Conservation (phyloP, 2,888 invertebrate genomes). For the Chrysolina haemoptera region DNA sequence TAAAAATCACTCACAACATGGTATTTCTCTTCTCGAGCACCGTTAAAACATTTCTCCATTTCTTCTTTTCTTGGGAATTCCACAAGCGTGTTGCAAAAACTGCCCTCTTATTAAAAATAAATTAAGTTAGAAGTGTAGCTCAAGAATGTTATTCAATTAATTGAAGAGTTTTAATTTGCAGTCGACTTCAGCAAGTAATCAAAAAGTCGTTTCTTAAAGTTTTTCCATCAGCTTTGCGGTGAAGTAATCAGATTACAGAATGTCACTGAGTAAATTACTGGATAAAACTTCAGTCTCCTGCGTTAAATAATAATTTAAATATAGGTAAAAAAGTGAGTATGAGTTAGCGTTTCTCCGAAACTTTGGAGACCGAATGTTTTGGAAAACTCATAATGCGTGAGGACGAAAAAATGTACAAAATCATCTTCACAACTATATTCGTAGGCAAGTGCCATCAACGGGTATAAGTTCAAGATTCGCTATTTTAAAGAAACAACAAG, state of each 20-base stretch:
- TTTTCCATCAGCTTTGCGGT: constrained; percentile 23
- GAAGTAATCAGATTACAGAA: constrained; percentile 22
- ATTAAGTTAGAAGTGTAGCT: constrained; percentile 27
- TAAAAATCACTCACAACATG: too few species aligned
- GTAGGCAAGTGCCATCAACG: too few species aligned
- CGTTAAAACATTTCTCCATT: constrained; percentile 11
- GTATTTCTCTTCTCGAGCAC: not conserved
- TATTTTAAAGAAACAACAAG: too few species aligned
- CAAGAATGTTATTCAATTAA: constrained; percentile 27
- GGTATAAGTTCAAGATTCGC: too few species aligned
- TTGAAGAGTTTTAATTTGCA: constrained; percentile 29
- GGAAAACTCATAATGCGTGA: too few species aligned
- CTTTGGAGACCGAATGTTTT: too few species aligned
- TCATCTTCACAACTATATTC: too few species aligned
- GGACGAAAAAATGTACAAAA: too few species aligned
- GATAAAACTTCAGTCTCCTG: not conserved
- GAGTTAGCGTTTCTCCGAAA: too few species aligned
- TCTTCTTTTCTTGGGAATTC: constrained; percentile 10
- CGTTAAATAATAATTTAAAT: not conserved
- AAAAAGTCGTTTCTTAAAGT: constrained; percentile 31
- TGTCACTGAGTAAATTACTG: constrained; percentile 12
- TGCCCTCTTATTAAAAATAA: constrained; percentile 26
- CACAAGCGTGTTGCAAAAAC: constrained; percentile 17
- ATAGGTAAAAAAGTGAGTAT: too few species aligned
- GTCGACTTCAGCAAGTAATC: constrained; percentile 28